These are phyloP conservation scores for Drosophila koepferae DNA, from an alignment of 2,888 invertebrate genomes.

Conservation along the genomic window DNA sequence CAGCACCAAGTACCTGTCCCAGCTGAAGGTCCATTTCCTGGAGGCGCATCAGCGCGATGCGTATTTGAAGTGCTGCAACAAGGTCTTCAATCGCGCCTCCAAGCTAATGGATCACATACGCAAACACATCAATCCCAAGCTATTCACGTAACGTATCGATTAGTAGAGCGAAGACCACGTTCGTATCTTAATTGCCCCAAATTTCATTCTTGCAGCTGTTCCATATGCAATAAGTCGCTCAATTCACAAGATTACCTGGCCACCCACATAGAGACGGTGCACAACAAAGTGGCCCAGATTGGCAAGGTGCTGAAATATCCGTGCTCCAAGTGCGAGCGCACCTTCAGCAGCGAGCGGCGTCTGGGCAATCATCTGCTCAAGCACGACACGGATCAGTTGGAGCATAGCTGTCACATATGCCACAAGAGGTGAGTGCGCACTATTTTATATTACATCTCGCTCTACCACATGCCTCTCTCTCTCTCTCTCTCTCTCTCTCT, in stretches of 20 bases:
- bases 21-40: constrained; percentile 74
- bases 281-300: constrained; percentile 65
- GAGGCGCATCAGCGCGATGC: constrained; percentile 74
- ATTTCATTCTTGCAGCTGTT: constrained; percentile 45
- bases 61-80: constrained; percentile 80
- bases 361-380: constrained; percentile 63
- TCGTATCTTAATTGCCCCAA: background rate
- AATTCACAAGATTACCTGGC: constrained; percentile 72
- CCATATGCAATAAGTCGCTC: constrained; percentile 69
- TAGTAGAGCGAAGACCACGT: too few species aligned
- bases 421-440: constrained; percentile 53
- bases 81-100: constrained; percentile 68
- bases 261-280: constrained; percentile 73
- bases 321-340: constrained; percentile 68
- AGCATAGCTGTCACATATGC: constrained; percentile 67
- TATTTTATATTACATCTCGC: background rate
- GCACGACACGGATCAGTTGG: constrained; percentile 70
- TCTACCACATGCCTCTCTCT: constrained; percentile 2
- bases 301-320: constrained; percentile 65
- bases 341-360: constrained; percentile 69
- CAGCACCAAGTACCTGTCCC: constrained; percentile 67
- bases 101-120: constrained; percentile 79
- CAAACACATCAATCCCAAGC: constrained; percentile 79
- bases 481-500: too few species aligned
- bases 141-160: constrained; percentile 65